Evolutionary conservation across 2,888 invertebrate genomes (phyloP).

Genomic region (Caenorhabditis sp.): DNA sequence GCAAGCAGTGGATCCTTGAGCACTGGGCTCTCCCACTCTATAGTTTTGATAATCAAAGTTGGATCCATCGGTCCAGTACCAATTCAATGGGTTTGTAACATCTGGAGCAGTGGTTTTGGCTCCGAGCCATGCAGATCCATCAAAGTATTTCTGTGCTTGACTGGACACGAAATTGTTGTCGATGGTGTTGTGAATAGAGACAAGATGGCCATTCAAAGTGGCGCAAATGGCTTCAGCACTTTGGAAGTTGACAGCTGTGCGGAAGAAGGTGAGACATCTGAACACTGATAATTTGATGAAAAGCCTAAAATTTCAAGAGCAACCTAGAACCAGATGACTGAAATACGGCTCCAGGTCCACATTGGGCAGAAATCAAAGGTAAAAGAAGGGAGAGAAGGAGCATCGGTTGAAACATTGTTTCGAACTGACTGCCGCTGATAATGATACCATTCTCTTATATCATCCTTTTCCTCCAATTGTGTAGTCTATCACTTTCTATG

Average conservation of each 20-base stretch:
- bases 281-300: not conserved
- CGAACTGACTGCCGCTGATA: conserved; percentile 51
- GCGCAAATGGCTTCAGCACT: conserved; percentile 59
- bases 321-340: conserved; percentile 27
- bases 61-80: conserved; percentile 63
- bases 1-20: conserved; percentile 54
- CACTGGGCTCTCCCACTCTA: conserved; percentile 47
- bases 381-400: conserved; percentile 28
- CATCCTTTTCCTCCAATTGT: conserved; percentile 8
- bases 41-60: conserved; percentile 62
- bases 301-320: not conserved
- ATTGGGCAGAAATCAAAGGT: conserved; percentile 57
- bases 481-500: conserved; percentile 51
- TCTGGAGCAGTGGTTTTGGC: conserved; percentile 59
- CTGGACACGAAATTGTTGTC: conserved; percentile 50
- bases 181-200: conserved; percentile 57
- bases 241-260: conserved; percentile 37
- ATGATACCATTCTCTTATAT: conserved; percentile 48
- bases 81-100: conserved; percentile 61
- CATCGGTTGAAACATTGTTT: conserved; percentile 34
- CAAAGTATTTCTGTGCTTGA: conserved; percentile 51
- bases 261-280: conserved; percentile 54
- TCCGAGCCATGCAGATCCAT: conserved; percentile 55
- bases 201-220: conserved; percentile 47
- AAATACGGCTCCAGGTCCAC: conserved; percentile 54